These are phyloP conservation scores for Lanius ludovicianus DNA, from an alignment of 2,113 vertebrate genomes.

Conservation along the genomic window DNA sequence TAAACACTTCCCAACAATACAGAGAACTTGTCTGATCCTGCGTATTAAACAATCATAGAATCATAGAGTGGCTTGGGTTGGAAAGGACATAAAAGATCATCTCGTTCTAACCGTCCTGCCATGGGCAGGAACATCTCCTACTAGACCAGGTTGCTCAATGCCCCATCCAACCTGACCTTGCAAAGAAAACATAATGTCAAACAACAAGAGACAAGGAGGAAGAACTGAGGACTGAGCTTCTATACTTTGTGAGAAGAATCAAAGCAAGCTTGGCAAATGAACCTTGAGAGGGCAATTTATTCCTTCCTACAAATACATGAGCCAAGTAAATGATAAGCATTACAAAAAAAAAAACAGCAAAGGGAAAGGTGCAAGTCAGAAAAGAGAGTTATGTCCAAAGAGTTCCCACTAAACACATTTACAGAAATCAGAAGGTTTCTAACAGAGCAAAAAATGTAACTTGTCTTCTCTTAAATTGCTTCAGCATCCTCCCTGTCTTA, in stretches of 20 bases:
- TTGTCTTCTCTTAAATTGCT: neutral
- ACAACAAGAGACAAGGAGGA: neutral
- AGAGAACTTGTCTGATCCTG: neutral
- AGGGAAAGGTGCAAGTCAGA: neutral
- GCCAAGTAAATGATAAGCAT: neutral
- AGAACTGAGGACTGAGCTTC: neutral
- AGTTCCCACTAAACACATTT: neutral
- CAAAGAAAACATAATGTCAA: neutral
- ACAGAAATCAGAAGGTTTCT: neutral
- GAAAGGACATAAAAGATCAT: neutral
- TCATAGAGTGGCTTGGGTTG: neutral
- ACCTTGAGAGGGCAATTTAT: neutral
- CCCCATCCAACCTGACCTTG: neutral
- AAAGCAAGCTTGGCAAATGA: neutral
- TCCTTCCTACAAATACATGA: neutral
- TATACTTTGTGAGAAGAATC: neutral
- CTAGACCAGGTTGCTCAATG: neutral
- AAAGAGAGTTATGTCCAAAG: neutral
- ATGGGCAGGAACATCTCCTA: neutral
- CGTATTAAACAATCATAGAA: neutral
- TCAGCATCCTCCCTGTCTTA: neutral
- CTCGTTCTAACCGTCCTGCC: neutral
- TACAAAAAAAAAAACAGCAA: neutral
- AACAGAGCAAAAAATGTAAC: neutral
- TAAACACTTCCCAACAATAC: neutral